Base-by-base conservation (phyloP, 2,113 vertebrate species). In the Sarotherodon lohbergeri region DNA sequence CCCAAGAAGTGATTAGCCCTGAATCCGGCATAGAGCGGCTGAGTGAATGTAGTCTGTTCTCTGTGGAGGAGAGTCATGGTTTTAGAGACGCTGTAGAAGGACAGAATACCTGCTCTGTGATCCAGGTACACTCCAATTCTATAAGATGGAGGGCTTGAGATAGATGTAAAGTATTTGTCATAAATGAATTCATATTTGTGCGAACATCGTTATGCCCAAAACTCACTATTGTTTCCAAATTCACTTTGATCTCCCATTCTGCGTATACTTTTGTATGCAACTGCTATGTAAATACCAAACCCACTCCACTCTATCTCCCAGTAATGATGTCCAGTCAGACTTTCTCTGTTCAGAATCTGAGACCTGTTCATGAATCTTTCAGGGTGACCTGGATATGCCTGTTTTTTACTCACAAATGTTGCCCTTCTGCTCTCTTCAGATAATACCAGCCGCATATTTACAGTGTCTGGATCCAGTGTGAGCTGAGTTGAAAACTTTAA, bases 181-280 rank as follows among this genome's bases (percentile, higher is more conserved):
- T 55, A 5, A 52, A 50, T 50, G 2, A 50, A 50, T 50, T 50
- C 48, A 50, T 50, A 50, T 50, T 50, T 50, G 17, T 50, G 48
- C 48, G 4, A 50, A 19, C 48, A 50, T 4, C 2, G 7, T 19
- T 50, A 52, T 9, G 17, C 50, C 50, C 50, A 52, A 5, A 2
- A 19, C 43, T 46, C 3, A 46, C 13, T 46, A 2, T 46, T 46
- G 6, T 46, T 48, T 48, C 43, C 43, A 48, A 48, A 48, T 52
- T 52, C 50, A 9, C 50, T 52, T 52, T 52, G 8, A 50, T 50
- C 17, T 50, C 17, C 48, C 0, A 0, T 50, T 19, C 48, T 50
- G 17, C 7, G 0, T 5, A 50, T 50, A 0, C 1, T 50, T 50
- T 50, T 50, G 7, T 9, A 50, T 9, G 48, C 2, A 0, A 50